A percentile compares a stretch with the other conserved stretches of the same genome.
These are phyloP conservation scores for Dimorphilus gyrociliatus DNA, from an alignment of 2,888 invertebrate species.

Conservation along the genomic window DNA sequence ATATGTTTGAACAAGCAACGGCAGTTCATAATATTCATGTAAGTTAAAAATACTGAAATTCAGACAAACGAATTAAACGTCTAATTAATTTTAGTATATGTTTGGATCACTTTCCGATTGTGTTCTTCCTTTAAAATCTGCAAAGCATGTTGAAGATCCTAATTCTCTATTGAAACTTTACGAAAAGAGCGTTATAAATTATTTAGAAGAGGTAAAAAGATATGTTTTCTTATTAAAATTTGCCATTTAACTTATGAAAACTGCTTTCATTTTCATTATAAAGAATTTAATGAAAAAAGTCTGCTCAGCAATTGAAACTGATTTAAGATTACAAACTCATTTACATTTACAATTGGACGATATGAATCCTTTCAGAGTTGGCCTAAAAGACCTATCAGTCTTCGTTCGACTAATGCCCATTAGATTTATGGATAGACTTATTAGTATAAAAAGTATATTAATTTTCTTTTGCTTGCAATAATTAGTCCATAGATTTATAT, in stretches of 20 bases:
- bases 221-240: constrained; percentile 1
- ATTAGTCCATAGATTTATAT: not conserved
- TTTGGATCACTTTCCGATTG: constrained; percentile 42
- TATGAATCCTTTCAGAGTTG: constrained; percentile 52
- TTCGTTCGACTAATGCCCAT: constrained; percentile 46
- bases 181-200: constrained; percentile 23
- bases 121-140: constrained; percentile 23
- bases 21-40: constrained; percentile 50
- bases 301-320: constrained; percentile 75
- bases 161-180: constrained; percentile 24
- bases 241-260: not conserved
- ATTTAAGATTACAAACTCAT: constrained; percentile 76
- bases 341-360: constrained; percentile 58
- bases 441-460: constrained; percentile 47
- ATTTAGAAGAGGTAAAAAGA: constrained; percentile 28
- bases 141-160: constrained; percentile 27
- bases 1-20: constrained; percentile 50
- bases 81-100: constrained; percentile 40
- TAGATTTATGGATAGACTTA: constrained; percentile 43
- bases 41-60: constrained; percentile 16
- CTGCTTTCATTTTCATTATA: not conserved
- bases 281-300: constrained; percentile 45
- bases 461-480: not conserved
- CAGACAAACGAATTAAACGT: not conserved
- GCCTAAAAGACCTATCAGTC: constrained; percentile 47